Evolutionary conservation across 37 sponge, comb jelly and placozoan genomes (phyloP).

Genomic region (Axinella damicornis): DNA sequence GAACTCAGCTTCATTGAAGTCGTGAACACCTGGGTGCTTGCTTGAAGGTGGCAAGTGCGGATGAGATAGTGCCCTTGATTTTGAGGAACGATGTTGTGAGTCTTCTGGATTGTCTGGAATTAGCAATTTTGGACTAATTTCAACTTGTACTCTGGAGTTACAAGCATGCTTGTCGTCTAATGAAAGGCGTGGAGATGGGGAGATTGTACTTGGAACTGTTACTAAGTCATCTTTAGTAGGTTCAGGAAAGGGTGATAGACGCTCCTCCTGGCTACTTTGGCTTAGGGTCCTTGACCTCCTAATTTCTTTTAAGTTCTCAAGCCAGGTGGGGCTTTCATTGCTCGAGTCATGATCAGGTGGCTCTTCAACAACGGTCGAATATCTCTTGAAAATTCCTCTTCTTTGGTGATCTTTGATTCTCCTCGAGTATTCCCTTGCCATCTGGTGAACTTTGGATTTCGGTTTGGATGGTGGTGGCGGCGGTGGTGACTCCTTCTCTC

Average conservation of each 20-base stretch:
- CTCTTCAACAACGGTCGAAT: conserved; percentile 10
- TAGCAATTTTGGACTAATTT: neutral
- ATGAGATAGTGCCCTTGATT: neutral
- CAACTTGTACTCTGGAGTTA: neutral
- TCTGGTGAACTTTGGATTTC: conserved; percentile 48
- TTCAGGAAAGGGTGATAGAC: neutral
- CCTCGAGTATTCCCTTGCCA: conserved; percentile 65
- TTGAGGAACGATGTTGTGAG: neutral
- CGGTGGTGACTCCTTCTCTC: neutral
- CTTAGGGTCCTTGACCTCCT: neutral
- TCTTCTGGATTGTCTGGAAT: neutral
- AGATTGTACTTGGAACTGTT: too few species aligned
- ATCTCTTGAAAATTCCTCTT: neutral
- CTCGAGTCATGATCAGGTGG: neutral
- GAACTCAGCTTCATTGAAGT: neutral
- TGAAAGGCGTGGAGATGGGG: too few species aligned
- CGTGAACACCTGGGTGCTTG: too few species aligned
- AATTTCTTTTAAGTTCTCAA: conserved; percentile 1
- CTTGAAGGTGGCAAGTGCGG: too few species aligned
- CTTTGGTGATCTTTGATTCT: conserved; percentile 38
- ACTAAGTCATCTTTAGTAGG: too few species aligned
- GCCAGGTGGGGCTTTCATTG: too few species aligned
- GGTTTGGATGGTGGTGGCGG: neutral
- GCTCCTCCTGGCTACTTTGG: neutral
- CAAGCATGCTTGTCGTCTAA: neutral